Conservation (phyloP, 2,797 vertebrate species). For the Liparis tanakae region DNA sequence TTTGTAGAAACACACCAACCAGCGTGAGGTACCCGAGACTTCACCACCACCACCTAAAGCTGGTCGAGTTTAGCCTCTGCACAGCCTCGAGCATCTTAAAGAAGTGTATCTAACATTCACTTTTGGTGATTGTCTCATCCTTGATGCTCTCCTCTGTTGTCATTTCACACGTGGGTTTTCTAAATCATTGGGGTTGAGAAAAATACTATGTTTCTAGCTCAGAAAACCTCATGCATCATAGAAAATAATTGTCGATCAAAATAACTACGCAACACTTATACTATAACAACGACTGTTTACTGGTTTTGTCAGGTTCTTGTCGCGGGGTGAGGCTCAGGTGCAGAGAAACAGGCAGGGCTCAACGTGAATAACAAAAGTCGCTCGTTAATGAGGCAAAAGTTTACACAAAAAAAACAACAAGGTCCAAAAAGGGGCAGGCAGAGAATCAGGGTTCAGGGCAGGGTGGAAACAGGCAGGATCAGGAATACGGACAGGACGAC, state of each 20-base stretch:
- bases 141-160: conserved; percentile 1
- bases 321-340: no score
- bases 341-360: no score
- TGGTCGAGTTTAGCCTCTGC: background rate
- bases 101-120: background rate
- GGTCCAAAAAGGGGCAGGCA: no score
- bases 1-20: background rate
- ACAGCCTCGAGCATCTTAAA: background rate
- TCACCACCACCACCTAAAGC: background rate
- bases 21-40: background rate
- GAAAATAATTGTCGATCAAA: background rate
- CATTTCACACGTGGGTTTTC: background rate
- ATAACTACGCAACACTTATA: background rate
- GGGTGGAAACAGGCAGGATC: no score
- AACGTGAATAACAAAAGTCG: no score
- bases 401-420: no score
- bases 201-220: background rate
- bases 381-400: no score
- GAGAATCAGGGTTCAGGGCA: no score
- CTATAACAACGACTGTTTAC: background rate
- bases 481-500: no score
- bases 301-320: background rate
- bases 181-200: background rate
- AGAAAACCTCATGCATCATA: no score
- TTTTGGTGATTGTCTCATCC: background rate